A percentile compares a stretch with the other conserved stretches of the same genome.
Evolutionary conservation across 2,797 vertebrate genomes (phyloP).

Genomic region (Cygnus olor): DNA sequence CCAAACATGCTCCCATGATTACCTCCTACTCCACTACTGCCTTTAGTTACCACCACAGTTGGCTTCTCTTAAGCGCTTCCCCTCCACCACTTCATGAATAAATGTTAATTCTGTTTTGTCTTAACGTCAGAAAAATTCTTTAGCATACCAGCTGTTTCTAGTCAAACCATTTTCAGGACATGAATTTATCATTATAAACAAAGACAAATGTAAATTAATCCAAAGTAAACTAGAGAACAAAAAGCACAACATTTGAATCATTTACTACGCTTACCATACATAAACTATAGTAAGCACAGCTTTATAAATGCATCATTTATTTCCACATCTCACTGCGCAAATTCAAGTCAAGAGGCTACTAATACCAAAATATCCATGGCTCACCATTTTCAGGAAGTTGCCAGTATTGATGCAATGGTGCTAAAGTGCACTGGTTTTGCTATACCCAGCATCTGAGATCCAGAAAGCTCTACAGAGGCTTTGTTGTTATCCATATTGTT

Average conservation of each 20-base stretch:
- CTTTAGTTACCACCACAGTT: not conserved
- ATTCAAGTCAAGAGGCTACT: not conserved
- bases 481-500: not conserved
- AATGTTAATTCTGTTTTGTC: constrained; percentile 1
- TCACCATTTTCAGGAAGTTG: not conserved
- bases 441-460: not conserved
- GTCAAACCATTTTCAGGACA: not conserved
- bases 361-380: not conserved
- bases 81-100: not conserved
- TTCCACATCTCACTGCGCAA: not conserved
- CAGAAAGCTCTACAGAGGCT: not conserved
- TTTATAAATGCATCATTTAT: not conserved
- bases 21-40: not conserved
- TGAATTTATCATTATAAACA: constrained; percentile 19
- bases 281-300: not conserved
- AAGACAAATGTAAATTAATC: not conserved
- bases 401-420: not conserved
- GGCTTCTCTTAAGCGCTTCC: not conserved
- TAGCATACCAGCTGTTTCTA: constrained; percentile 10
- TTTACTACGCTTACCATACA: not conserved
- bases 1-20: not conserved
- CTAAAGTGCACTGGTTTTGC: not conserved
- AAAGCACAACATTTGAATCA: not conserved
- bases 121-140: not conserved
- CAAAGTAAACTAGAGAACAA: constrained; percentile 18